Percentiles rank a stretch among this genome's conserved stretches.
Evolutionary conservation across 1,140 invertebrate species (phyloP).

Genomic region (Caenorhabditis latens): DNA sequence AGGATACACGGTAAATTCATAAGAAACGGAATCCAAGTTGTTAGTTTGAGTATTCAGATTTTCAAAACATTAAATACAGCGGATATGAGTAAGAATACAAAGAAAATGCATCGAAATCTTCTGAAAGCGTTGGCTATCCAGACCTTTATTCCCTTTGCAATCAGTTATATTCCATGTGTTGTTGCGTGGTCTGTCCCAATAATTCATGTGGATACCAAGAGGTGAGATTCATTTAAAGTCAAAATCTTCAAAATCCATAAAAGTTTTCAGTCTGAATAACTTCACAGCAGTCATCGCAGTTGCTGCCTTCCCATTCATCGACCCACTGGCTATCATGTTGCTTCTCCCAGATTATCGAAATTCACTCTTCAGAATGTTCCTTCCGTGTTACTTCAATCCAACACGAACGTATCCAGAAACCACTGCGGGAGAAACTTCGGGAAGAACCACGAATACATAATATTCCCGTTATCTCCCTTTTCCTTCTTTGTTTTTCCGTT

Average conservation of each 20-base stretch:
- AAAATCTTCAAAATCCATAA: neutral
- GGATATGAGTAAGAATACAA: constrained; percentile 8
- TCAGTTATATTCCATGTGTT: constrained; percentile 32
- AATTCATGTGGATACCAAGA: constrained; percentile 16
- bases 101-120: constrained; percentile 27
- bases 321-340: constrained; percentile 9
- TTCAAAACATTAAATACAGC: neutral
- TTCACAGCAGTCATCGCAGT: constrained; percentile 14
- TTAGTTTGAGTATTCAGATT: neutral
- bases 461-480: neutral
- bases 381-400: neutral
- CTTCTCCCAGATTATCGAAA: constrained; percentile 33
- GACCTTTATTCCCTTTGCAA: constrained; percentile 27
- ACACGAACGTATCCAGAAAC: neutral
- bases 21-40: neutral
- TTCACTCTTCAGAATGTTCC: neutral
- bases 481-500: neutral
- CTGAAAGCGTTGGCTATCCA: constrained; percentile 26
- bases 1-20: neutral
- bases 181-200: constrained; percentile 11
- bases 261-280: constrained; percentile 2
- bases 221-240: neutral
- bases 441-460: neutral
- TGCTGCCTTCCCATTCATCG: constrained; percentile 27
- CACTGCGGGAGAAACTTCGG: neutral